Percentiles rank a stretch among this genome's conserved stretches.
phyloP scores from a whole-genome alignment of 2,888 invertebrate genomes.

The Trachelus tabidus region DNA sequence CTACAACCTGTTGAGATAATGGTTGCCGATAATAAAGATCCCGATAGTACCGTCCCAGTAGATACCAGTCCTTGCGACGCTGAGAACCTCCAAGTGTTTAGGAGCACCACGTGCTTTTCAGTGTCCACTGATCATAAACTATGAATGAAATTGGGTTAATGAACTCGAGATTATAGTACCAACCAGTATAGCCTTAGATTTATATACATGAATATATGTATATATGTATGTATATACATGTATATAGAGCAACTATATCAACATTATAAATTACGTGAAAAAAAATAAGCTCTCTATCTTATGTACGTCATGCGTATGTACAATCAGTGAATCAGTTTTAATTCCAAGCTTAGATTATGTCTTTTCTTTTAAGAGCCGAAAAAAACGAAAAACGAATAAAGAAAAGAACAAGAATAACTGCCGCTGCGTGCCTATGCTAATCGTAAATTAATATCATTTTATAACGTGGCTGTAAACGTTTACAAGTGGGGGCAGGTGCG shows the following conservation, averaged over 20 bases:
- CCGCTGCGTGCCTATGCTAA: constrained; percentile 43
- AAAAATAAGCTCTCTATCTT: neutral
- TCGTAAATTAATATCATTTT: constrained; percentile 65
- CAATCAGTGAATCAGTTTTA: neutral
- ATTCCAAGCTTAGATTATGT: neutral
- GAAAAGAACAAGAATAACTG: neutral
- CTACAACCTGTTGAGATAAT: constrained; percentile 33
- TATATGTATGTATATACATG: too few relatives aligned
- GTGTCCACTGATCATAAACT: neutral
- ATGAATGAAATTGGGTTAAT: neutral
- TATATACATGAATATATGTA: neutral
- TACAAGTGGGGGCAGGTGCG: constrained; percentile 56
- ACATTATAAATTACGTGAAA: neutral
- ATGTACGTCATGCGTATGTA: neutral
- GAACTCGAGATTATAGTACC: neutral
- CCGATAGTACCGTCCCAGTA: constrained; percentile 25
- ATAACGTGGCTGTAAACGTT: constrained; percentile 60
- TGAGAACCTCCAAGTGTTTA: neutral
- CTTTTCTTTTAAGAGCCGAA: neutral
- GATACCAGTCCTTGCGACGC: neutral
- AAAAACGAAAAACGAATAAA: neutral
- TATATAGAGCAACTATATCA: neutral
- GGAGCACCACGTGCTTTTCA: neutral
- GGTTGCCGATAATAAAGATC: constrained; percentile 41
- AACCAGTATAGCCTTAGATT: neutral